A percentile compares a stretch with the other conserved stretches of the same genome.
Conservation (phyloP, 1,140 invertebrate genomes). For the Radopholus similis region DNA sequence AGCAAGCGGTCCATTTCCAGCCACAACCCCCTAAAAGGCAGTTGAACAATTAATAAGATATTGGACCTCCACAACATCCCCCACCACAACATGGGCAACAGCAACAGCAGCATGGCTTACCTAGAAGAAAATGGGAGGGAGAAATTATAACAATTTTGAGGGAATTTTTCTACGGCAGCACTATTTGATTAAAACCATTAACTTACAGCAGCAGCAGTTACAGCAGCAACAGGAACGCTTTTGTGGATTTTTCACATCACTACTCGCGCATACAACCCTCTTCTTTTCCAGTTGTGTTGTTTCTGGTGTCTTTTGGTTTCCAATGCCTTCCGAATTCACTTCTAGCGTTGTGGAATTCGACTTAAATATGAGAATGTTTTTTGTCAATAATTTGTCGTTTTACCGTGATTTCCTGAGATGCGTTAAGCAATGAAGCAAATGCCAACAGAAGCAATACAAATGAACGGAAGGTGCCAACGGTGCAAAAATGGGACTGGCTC, state of each 20-base stretch:
- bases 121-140: conserved; percentile 10
- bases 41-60: background rate
- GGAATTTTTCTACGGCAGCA: background rate
- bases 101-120: conserved; percentile 22
- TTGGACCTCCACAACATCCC: conserved; percentile 12
- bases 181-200: background rate
- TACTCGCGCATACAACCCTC: no score
- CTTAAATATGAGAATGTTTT: background rate
- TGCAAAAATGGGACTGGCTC: no score
- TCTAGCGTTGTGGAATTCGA: background rate
- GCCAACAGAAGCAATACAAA: no score
- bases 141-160: background rate
- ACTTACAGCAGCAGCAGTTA: conserved; percentile 17
- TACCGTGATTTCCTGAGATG: background rate
- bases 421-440: no score
- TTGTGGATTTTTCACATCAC: no score
- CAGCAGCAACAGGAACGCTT: conserved; percentile 9
- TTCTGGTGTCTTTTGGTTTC: background rate
- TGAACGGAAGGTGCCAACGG: no score
- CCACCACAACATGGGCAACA: conserved; percentile 13
- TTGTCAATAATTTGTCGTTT: background rate
- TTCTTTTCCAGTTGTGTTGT: background rate
- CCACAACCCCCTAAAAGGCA: conserved; percentile 6
- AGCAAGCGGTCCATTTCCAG: conserved; percentile 16
- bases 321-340: background rate